Evolutionary conservation across 2,888 invertebrate species (phyloP), one percentile per base, ranked within the genome.

Genomic region (Vesta saturnalis): DNA sequence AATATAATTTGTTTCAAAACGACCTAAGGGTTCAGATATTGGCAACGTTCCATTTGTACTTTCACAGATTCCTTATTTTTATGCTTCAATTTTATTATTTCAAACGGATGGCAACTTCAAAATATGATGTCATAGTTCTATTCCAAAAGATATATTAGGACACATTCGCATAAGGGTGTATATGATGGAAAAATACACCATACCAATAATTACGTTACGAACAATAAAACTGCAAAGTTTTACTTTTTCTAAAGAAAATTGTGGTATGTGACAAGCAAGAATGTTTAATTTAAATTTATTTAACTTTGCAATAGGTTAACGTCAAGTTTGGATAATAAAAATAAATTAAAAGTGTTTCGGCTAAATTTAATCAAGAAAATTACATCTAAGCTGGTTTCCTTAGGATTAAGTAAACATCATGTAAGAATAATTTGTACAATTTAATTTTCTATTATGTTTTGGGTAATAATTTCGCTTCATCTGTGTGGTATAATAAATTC

Each of bases 1-100:
- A 35, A 56, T 23, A 15, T 23, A 23, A 35, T 46, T 62, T 54
- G 62, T 62, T 62, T 39, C 47, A 49, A 12, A 60, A 68, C 59
- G 63, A 63, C 63, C 63, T 21, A 67, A 43, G 57, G 60, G 23
- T 63, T 39, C 43, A 15, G 56, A 56, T 59, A 64, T 64, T 68
- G 68, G 68, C 68, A 68, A 30, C 21, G 56, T 60, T 68, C 68
- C 68, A 68, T 56, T 30, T 68, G 35, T 60, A 60, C 63, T 64
- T 68, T 55, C 56, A 21, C 39, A 54, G 59, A 54, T 60, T 39
- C 35, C 54, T 23, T 46, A 16, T 67, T 63, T 55, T 43, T 68
- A 35, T 60, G 22, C 52, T 64, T 60, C 35, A 63, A 39, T 35
- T 56, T 21, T 23, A 55, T 55, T 55, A 4, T 39, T 39, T 6